phyloP scores from a whole-genome alignment of 2,888 invertebrate genomes.

The Thecophora atra region DNA sequence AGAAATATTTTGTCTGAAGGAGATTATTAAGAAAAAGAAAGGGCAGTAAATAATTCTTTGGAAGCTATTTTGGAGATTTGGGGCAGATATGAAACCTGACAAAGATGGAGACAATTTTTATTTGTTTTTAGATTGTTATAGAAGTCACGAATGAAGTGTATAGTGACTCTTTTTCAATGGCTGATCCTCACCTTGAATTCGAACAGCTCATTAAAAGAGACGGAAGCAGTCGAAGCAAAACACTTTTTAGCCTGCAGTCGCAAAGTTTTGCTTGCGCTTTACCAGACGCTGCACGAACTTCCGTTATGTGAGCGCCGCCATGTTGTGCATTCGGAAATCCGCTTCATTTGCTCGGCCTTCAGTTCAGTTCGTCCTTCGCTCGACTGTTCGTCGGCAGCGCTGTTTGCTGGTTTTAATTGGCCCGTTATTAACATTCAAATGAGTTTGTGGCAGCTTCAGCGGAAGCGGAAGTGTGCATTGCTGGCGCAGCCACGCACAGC shows the following conservation, averaged over 20 bases:
- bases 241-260: no score
- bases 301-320: slow-evolving; percentile 2
- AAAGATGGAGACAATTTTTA: background rate
- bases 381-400: slow-evolving; percentile 1
- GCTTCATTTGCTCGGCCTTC: slow-evolving; percentile 24
- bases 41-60: background rate
- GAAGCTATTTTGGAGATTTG: background rate
- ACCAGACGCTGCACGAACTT: slow-evolving; percentile 1
- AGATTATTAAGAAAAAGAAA: background rate
- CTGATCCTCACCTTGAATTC: background rate
- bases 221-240: background rate
- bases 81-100: background rate
- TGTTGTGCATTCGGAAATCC: slow-evolving; percentile 29
- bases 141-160: background rate
- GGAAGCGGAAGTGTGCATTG: slow-evolving; percentile 30
- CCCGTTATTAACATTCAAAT: slow-evolving; percentile 38
- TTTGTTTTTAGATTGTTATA: background rate
- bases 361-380: background rate
- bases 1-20: slow-evolving; percentile 29
- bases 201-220: background rate
- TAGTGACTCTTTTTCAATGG: background rate
- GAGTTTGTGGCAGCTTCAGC: slow-evolving; percentile 30
- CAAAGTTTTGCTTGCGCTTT: background rate
- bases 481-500: background rate
- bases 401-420: slow-evolving; percentile 35